These are phyloP conservation scores for Semnornis frantzii DNA, from an alignment of 2,113 vertebrate genomes.

Conservation along the genomic window DNA sequence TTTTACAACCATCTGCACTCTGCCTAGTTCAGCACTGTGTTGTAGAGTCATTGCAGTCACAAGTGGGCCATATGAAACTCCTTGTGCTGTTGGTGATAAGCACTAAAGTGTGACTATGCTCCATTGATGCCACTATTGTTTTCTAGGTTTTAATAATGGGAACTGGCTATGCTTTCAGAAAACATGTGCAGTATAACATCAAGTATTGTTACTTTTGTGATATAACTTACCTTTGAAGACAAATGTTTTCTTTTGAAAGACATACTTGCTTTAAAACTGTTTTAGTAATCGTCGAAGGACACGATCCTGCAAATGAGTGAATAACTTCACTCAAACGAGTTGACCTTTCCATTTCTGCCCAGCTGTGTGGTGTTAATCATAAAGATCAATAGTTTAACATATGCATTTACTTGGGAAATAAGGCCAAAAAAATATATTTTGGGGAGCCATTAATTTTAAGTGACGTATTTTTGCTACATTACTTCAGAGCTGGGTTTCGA, in stretches of 20 bases:
- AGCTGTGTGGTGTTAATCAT: background rate
- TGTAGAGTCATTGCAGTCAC: constrained; percentile 25
- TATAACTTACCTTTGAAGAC: background rate
- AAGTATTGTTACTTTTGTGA: background rate
- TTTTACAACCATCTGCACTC: constrained; percentile 53
- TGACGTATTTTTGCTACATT: background rate
- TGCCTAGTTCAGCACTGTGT: constrained; percentile 24
- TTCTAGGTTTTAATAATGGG: background rate
- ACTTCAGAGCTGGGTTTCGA: background rate
- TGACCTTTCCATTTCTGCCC: background rate
- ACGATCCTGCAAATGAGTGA: background rate
- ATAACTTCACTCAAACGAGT: background rate
- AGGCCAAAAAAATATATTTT: background rate
- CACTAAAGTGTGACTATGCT: background rate
- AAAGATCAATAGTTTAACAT: background rate
- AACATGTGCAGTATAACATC: background rate
- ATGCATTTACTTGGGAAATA: background rate
- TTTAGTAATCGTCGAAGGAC: background rate
- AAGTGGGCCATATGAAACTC: constrained; percentile 38
- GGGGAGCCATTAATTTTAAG: background rate
- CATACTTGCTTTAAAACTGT: background rate
- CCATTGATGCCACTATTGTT: background rate
- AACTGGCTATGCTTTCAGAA: background rate
- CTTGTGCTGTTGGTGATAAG: background rate
- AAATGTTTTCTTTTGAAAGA: background rate